Percentiles rank a stretch among this genome's conserved stretches.
phyloP scores from a whole-genome alignment of 2,888 invertebrate genomes.

The Exephanes ischioxanthus region DNA sequence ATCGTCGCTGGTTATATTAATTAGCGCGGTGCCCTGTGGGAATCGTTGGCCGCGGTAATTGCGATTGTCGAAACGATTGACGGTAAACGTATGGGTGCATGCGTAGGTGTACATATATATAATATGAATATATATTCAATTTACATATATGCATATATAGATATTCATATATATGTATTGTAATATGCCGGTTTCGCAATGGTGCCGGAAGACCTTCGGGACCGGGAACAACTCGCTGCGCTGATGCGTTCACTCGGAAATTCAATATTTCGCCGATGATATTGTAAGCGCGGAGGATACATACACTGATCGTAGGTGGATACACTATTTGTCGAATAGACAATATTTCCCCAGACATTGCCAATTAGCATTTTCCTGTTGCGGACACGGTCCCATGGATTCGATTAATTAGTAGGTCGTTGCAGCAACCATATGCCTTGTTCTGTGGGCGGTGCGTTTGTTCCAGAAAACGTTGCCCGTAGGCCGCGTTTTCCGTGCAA shows the following conservation, averaged over 20 bases:
- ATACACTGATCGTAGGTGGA: neutral
- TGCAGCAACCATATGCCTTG: neutral
- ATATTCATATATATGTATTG: neutral
- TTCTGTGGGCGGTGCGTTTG: neutral
- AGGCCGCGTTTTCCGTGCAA: neutral
- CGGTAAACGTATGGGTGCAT: conserved; percentile 55
- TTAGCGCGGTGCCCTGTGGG: conserved; percentile 81
- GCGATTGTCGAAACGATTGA: conserved; percentile 81
- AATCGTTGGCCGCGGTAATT: conserved; percentile 82
- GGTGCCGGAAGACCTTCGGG: conserved; percentile 40
- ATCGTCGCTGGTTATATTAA: conserved; percentile 84
- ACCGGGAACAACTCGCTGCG: neutral
- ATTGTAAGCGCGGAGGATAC: conserved; percentile 2
- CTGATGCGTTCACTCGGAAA: conserved; percentile 52
- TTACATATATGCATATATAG: neutral
- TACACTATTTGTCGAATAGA: conserved; percentile 20
- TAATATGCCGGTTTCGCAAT: conserved; percentile 2
- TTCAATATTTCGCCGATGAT: conserved; percentile 52
- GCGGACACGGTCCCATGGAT: conserved; percentile 9
- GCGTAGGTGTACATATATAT: neutral
- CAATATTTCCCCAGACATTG: conserved; percentile 30
- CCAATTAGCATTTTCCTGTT: conserved; percentile 32
- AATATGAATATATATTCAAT: neutral
- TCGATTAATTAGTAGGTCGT: conserved; percentile 13
- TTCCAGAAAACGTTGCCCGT: neutral